Base-by-base conservation (phyloP, 2,888 invertebrate genomes). In the Drosophila borealis region DNA sequence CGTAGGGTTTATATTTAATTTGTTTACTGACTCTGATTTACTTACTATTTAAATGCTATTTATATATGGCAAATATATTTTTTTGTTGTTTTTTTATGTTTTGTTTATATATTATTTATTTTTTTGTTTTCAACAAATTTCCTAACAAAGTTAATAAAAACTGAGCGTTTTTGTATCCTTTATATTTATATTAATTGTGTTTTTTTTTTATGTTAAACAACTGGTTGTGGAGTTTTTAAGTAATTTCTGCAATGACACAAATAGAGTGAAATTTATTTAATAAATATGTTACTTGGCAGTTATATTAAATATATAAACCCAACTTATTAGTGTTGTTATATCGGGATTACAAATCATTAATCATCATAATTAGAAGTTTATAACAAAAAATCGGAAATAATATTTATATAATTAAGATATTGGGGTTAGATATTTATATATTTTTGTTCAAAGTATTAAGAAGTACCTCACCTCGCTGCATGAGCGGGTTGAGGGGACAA, bases 121-220 rank as follows among this genome's bases (percentile, higher is more conserved):
- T 50, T 55, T 41, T 37, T 45, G 63, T 13, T 54, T 74, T 77
- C 45, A 88, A 84, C 70, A 81, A 74, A 55, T 75, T 60, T 55
- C 63, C 51, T 70, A 81, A 83, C 81, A 84, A 84, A 72, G 68
- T 80, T 69, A 19, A 64, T 75, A 62, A 70, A 77, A 84, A 78
- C 71, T 59, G 64, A 79, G 64, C 69, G 54, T 64, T 53, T 51
- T 37, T 37, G 36, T 34, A 36, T 42, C 19, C 65, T 50, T 55
- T 62, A 68, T 66, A 25, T 39, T 54, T 59, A 34, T 13, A 34
- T 39, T 69, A 34, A 55, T 41, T n/a, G n/a, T 14, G 51, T 57
- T 72, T 29, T 56, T 13, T 53, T 13, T 39, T 39, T 25, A 64
- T 49, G 64, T 59, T 50, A 34, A 68, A 71, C 69, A 65, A 63